Evolutionary conservation across 2,797 vertebrate genomes (phyloP).

Genomic region (Tadarida brasiliensis): DNA sequence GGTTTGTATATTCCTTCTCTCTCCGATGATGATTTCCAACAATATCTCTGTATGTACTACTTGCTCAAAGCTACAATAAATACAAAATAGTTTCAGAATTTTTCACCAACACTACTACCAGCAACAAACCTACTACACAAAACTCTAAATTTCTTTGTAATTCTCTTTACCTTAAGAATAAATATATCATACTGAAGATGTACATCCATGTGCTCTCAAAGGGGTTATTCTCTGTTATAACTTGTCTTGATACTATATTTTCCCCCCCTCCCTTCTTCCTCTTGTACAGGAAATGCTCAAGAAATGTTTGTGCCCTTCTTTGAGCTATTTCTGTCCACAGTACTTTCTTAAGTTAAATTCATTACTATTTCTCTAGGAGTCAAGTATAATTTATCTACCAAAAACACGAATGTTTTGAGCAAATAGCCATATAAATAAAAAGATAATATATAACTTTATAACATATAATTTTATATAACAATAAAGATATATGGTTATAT

Average conservation of each 20-base stretch:
- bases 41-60: neutral
- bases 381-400: neutral
- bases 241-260: neutral
- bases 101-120: neutral
- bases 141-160: neutral
- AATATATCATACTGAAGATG: neutral
- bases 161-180: neutral
- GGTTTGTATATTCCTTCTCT: neutral
- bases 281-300: neutral
- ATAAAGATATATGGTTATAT: neutral
- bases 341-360: constrained; percentile 18
- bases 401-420: constrained; percentile 19
- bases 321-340: neutral
- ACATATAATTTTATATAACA: neutral
- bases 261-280: neutral
- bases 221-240: neutral
- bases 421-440: neutral
- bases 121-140: neutral
- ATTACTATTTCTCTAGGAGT: neutral
- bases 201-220: neutral
- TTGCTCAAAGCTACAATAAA: neutral
- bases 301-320: constrained; percentile 1
- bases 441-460: neutral
- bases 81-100: constrained; percentile 12
- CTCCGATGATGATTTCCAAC: neutral